Evolutionary conservation across 1,140 invertebrate species (phyloP).

Genomic region (Nilaparvata lugens): DNA sequence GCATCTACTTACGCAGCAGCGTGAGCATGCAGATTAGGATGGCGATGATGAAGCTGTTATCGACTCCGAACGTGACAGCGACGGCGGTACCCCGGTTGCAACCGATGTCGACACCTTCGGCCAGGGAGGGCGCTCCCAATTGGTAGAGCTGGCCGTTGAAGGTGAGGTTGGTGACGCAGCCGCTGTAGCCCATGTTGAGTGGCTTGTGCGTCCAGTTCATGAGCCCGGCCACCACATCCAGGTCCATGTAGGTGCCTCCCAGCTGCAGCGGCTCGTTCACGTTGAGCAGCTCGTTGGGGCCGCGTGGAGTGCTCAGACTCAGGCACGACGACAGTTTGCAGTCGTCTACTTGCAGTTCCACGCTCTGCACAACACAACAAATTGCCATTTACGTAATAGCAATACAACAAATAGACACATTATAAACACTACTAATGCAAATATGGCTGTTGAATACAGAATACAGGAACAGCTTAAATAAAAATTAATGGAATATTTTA

Average conservation of each 20-base stretch:
- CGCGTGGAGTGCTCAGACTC: conserved; percentile 54
- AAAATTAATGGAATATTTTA: no score
- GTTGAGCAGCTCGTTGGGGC: conserved; percentile 68
- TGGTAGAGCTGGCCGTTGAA: conserved; percentile 72
- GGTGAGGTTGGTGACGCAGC: conserved; percentile 79
- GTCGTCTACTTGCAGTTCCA: conserved; percentile 69
- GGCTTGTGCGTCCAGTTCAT: conserved; percentile 53
- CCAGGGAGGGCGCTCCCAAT: conserved; percentile 57
- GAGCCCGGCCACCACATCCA: conserved; percentile 43
- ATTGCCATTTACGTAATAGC: no score
- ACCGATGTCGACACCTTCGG: conserved; percentile 53
- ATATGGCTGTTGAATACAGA: no score
- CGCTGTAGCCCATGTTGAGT: conserved; percentile 56
- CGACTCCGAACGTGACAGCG: conserved; percentile 68
- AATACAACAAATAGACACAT: no score
- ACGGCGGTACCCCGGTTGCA: conserved; percentile 57
- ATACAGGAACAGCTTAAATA: no score
- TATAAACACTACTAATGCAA: no score
- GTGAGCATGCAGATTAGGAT: conserved; percentile 70
- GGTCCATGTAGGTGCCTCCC: conserved; percentile 64
- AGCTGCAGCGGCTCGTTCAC: conserved; percentile 85
- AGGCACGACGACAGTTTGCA: conserved; percentile 62
- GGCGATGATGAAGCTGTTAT: conserved; percentile 74
- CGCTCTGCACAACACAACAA: no score
- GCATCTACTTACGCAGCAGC: conserved; percentile 53